Base-by-base conservation (phyloP, 2,888 invertebrate genomes). In the Argynnis bischoffii region DNA sequence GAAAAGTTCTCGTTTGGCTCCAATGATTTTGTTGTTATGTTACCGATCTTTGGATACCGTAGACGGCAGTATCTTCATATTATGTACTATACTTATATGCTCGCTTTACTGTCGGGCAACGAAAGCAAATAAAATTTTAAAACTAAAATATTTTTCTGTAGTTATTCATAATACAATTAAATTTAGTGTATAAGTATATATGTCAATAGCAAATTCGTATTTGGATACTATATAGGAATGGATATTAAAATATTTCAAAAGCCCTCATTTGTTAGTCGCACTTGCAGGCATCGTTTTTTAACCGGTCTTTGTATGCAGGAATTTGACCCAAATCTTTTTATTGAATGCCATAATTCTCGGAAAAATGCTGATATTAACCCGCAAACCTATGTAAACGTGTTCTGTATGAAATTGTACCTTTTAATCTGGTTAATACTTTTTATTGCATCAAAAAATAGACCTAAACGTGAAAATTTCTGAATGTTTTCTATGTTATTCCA, bases 251-350 rank as follows among this genome's bases (percentile, higher is more conserved):
- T 3, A 31, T 14, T 13, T 26, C 0, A 48, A 57, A 57, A 57
- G 16, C 14, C 11, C 8, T 53, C 8, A 35, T 51, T 51, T 18
- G 5, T 41, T 18, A 51, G 21, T 50, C 35, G 18, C 35, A 53
- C 51, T 61, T 21, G 3, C 6, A 59, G 26, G 48, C 13, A 13
- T 31, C 51, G 35, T 61, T 55, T 63, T 57, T 54, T 16, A 67
- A 18, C 60, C 60, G 18, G 51, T 6, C 50, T 31, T 55, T 56
- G 15, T 63, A 35, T 53, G 18, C 46, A 57, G 53, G 53, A 63
- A 67, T 63, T 56, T 57, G 63, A 56, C 57, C 63, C 21, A 46
- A 53, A 53, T 67, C 56, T 63, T 56, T 57, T 63, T 67, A 67
- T 63, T 53, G 41, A 67, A 67, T 56, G 56, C 57, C 67, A 54